Percentiles rank a stretch among this genome's conserved stretches.
Evolutionary conservation across 2,113 vertebrate genomes (phyloP).

Genomic region (Bombycilla garrulus): DNA sequence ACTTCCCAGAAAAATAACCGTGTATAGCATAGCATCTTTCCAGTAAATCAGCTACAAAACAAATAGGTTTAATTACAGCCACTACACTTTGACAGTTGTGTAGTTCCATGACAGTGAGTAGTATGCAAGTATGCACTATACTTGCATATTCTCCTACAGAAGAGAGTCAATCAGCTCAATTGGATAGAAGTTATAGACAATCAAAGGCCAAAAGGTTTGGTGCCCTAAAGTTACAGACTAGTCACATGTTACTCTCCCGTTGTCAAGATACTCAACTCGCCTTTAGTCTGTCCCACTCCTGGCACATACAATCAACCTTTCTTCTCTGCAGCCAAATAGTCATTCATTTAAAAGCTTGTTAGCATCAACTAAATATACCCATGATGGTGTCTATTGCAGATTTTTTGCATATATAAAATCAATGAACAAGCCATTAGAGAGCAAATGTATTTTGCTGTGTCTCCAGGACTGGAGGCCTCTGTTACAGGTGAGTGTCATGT

Average conservation of each 20-base stretch:
- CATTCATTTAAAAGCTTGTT: neutral
- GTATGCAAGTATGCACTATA: rapidly evolving
- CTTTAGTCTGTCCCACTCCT: neutral
- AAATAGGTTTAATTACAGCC: neutral
- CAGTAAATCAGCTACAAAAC: neutral
- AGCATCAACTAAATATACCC: neutral
- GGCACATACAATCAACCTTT: neutral
- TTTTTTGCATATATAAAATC: neutral
- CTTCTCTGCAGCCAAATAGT: neutral
- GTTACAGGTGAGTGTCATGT: neutral
- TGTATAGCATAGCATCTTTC: conserved; percentile 4
- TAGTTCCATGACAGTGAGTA: neutral
- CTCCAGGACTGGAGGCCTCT: neutral
- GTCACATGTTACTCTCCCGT: neutral
- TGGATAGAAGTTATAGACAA: neutral
- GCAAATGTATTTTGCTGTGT: neutral
- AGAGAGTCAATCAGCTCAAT: neutral
- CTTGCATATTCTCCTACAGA: neutral
- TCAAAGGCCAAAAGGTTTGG: neutral
- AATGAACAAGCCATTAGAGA: neutral
- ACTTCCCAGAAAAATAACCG: conserved; percentile 3
- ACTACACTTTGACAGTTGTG: neutral
- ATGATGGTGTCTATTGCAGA: neutral
- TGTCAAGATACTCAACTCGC: neutral
- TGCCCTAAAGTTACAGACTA: neutral